Percentiles rank a stretch among this genome's conserved stretches.
These are phyloP conservation scores for Trachelus iudaicus DNA, from an alignment of 2,888 invertebrate genomes.

Conservation along the genomic window DNA sequence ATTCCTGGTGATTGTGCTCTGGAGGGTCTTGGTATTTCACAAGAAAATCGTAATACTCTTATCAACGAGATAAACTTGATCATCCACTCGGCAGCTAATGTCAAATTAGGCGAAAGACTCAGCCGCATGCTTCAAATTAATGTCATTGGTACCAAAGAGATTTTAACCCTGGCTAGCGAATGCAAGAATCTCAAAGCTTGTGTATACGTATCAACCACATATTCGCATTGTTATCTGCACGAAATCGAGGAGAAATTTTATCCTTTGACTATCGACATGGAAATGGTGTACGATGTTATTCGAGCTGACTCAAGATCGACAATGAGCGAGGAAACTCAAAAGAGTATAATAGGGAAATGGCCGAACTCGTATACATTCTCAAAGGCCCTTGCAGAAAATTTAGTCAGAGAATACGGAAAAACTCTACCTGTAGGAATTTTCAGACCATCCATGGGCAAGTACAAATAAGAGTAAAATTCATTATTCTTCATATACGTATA, in stretches of 20 bases:
- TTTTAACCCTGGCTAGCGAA: conserved; percentile 43
- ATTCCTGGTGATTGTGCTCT: conserved; percentile 35
- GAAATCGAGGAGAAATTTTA: conserved; percentile 47
- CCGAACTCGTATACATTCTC: conserved; percentile 41
- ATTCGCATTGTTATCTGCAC: conserved; percentile 36
- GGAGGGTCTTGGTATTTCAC: conserved; percentile 36
- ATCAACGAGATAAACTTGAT: conserved; percentile 38
- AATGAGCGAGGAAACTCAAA: conserved; percentile 31
- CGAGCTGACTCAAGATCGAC: conserved; percentile 29
- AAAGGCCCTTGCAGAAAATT: conserved; percentile 46
- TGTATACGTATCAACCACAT: conserved; percentile 46
- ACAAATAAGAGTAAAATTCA: not conserved
- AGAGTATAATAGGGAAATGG: conserved; percentile 37
- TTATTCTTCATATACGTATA: too few relatives aligned
- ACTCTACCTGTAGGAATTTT: conserved; percentile 43
- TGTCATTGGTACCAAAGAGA: conserved; percentile 41
- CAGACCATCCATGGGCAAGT: conserved; percentile 46
- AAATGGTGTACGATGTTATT: conserved; percentile 42
- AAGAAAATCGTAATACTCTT: conserved; percentile 30
- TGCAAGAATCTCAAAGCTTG: conserved; percentile 41
- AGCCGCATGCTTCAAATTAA: conserved; percentile 33
- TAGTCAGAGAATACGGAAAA: conserved; percentile 39
- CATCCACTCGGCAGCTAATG: conserved; percentile 44
- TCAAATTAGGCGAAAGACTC: conserved; percentile 31
- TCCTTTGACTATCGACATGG: conserved; percentile 39